These are phyloP conservation scores for Fukomys damarensis DNA, from an alignment of 2,113 vertebrate genomes.

Conservation along the genomic window DNA sequence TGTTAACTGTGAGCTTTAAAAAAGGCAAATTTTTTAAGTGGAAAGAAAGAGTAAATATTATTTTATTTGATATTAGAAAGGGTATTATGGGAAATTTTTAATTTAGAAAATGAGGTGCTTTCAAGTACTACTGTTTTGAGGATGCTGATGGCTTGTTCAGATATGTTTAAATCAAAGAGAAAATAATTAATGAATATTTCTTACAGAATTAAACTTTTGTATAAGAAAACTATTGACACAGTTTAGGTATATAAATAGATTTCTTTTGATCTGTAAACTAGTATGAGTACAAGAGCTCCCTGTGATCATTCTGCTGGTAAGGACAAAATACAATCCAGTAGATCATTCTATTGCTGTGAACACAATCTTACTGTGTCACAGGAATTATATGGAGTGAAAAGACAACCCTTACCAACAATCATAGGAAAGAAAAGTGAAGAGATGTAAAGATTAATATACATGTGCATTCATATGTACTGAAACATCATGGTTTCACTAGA, in stretches of 20 bases:
- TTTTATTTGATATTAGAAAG: conserved; percentile 3
- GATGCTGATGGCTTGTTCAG: background rate
- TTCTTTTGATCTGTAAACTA: background rate
- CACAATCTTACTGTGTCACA: background rate
- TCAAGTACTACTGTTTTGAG: background rate
- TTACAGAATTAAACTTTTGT: background rate
- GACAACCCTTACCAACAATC: background rate
- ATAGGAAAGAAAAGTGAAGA: background rate
- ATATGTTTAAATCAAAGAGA: background rate
- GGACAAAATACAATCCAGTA: background rate
- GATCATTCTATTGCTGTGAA: background rate
- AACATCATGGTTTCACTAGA: background rate
- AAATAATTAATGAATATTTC: background rate
- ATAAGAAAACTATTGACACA: conserved; percentile 15
- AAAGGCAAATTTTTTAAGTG: background rate
- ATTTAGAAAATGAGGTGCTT: background rate
- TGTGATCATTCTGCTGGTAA: background rate
- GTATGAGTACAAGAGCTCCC: background rate
- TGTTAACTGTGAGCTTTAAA: background rate
- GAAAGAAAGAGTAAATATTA: background rate
- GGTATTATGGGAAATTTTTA: background rate
- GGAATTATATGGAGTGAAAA: background rate
- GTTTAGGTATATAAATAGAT: background rate
- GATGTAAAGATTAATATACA: background rate
- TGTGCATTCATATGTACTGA: background rate